These are phyloP conservation scores for Sciurus vulgaris DNA, from an alignment of 2,797 vertebrate genomes.

Conservation along the genomic window DNA sequence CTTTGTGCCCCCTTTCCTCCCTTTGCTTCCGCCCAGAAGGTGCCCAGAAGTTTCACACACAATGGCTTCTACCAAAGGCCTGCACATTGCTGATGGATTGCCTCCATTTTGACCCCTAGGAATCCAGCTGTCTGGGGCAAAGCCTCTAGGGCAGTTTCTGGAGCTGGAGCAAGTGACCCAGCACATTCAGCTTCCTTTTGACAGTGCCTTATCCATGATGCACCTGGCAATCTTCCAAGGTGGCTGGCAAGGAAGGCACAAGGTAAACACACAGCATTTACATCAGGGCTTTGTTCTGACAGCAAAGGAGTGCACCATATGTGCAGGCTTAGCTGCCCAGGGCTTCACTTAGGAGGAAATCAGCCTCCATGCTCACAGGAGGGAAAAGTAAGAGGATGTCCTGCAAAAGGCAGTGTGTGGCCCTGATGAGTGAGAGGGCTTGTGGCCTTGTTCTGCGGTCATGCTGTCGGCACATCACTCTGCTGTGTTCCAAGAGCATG, in stretches of 20 bases:
- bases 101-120: background rate
- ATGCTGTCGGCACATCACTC: background rate
- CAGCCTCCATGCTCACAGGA: background rate
- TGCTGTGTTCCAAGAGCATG: background rate
- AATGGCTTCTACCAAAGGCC: background rate
- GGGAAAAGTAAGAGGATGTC: background rate
- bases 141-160: background rate
- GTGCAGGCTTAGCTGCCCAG: background rate
- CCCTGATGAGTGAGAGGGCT: background rate
- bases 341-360: background rate
- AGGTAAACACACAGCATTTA: background rate
- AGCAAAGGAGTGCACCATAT: background rate
- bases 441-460: background rate
- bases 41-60: background rate
- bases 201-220: background rate
- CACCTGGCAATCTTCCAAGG: background rate
- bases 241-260: background rate
- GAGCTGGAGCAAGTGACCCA: background rate
- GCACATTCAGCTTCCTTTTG: background rate
- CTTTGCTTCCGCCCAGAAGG: background rate
- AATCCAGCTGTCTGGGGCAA: background rate
- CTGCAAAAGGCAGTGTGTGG: background rate
- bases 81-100: fast-evolving
- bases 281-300: slow-evolving; percentile 21
- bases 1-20: background rate